Conservation (phyloP, 1,140 invertebrate species). For the Wiebesia pumilae region DNA sequence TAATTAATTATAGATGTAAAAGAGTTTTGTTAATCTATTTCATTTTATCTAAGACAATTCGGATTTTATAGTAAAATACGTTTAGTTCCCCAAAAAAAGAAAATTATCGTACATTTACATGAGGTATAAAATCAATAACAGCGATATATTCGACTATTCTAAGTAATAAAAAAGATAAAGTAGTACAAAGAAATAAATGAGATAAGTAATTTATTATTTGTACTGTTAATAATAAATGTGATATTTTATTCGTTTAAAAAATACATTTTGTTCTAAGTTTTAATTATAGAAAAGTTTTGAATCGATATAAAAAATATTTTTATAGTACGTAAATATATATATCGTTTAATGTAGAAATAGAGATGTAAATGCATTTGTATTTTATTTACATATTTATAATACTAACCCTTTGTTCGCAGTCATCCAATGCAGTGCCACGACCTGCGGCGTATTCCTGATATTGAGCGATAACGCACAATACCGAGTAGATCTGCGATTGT, state of each 20-base stretch:
- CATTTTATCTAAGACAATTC: background rate
- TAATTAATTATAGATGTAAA: too few relatives aligned
- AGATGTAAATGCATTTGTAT: background rate
- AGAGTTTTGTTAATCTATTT: background rate
- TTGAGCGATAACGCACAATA: constrained; percentile 87
- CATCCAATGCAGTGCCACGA: constrained; percentile 81
- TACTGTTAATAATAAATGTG: too few relatives aligned
- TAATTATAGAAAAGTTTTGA: too few relatives aligned
- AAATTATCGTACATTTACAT: background rate
- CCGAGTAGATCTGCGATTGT: constrained; percentile 80
- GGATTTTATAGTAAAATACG: background rate
- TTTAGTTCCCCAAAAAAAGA: background rate
- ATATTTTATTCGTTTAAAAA: too few relatives aligned
- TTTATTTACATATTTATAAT: background rate
- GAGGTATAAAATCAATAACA: background rate
- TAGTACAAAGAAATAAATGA: background rate
- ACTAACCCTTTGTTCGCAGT: constrained; percentile 72
- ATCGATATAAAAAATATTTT: too few relatives aligned
- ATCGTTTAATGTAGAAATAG: background rate
- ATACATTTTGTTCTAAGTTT: too few relatives aligned
- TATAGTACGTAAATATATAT: too few relatives aligned
- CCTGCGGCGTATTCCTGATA: constrained; percentile 87
- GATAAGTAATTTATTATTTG: background rate
- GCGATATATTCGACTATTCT: background rate
- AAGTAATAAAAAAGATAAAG: background rate